Evolutionary conservation across 2,888 invertebrate genomes (phyloP).

Genomic region (Schizaphis graminum): DNA sequence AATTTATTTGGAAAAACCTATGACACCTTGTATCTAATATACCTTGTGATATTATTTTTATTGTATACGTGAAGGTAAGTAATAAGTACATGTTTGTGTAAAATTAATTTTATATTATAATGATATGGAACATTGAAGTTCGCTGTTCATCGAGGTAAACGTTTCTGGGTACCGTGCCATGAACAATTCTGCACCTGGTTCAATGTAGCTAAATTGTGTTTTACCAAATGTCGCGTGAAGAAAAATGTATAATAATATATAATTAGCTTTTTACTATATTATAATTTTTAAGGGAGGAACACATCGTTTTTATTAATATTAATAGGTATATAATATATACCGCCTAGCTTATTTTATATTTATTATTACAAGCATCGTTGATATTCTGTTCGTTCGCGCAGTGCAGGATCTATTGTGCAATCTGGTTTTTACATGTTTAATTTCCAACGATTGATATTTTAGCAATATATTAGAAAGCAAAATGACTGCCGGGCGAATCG

Average conservation of each 20-base stretch:
- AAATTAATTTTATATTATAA: not conserved
- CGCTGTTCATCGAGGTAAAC: not conserved
- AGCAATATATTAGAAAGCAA: slow-evolving; percentile 52
- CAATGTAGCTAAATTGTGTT: not conserved
- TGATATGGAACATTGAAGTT: not conserved
- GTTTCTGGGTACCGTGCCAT: not conserved
- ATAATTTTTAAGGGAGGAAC: not conserved
- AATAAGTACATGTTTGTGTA: not conserved
- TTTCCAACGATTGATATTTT: slow-evolving; percentile 4
- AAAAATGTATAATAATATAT: not conserved
- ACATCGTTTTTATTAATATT: not conserved
- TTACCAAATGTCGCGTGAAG: not conserved
- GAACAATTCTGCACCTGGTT: not conserved
- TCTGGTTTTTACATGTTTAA: not conserved
- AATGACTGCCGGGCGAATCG: slow-evolving; percentile 49
- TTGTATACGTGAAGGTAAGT: too few species aligned
- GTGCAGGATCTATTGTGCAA: not conserved
- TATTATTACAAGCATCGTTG: not conserved
- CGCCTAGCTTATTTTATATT: not conserved
- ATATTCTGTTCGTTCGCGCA: not conserved
- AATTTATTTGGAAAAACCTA: not conserved
- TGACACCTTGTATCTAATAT: not conserved
- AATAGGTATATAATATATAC: not conserved
- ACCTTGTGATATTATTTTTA: not conserved
- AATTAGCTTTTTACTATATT: not conserved